These are phyloP conservation scores for Caradrina clavipalpis DNA, from an alignment of 2,888 invertebrate species.

Conservation along the genomic window DNA sequence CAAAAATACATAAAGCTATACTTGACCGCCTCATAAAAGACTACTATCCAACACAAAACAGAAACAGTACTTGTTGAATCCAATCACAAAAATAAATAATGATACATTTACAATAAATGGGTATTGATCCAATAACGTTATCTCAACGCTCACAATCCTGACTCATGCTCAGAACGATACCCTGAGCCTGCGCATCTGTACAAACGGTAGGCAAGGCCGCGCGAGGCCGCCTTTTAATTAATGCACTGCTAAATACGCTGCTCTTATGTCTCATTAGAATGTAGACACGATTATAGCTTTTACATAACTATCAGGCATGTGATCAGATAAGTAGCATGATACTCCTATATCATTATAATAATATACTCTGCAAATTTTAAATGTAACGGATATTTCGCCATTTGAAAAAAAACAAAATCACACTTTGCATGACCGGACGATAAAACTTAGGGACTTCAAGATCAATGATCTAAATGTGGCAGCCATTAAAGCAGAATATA, in stretches of 20 bases:
- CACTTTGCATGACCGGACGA: not conserved
- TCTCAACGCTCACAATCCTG: slow-evolving; percentile 60
- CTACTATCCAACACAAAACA: slow-evolving; percentile 11
- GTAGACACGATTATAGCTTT: slow-evolving; percentile 33
- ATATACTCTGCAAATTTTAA: slow-evolving; percentile 2
- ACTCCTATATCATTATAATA: not conserved
- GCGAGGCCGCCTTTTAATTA: slow-evolving; percentile 79
- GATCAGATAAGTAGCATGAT: not conserved
- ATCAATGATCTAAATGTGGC: slow-evolving; percentile 44
- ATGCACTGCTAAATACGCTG: slow-evolving; percentile 61
- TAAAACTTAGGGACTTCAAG: slow-evolving; percentile 21
- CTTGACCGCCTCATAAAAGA: slow-evolving; percentile 6
- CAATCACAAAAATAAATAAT: slow-evolving; percentile 37
- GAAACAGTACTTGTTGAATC: slow-evolving; percentile 24
- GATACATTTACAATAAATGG: slow-evolving; percentile 41
- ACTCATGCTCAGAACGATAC: slow-evolving; percentile 66
- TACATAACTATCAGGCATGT: slow-evolving; percentile 2
- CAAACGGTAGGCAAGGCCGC: slow-evolving; percentile 82
- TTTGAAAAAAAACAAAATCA: slow-evolving; percentile 13
- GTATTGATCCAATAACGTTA: slow-evolving; percentile 59
- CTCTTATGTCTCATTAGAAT: slow-evolving; percentile 53
- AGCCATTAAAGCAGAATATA: slow-evolving; percentile 40
- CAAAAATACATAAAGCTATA: not conserved
- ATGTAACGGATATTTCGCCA: not conserved
- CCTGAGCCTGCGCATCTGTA: slow-evolving; percentile 77